These are phyloP conservation scores for Drosophila formosana DNA, from an alignment of 2,888 invertebrate genomes.

Conservation along the genomic window DNA sequence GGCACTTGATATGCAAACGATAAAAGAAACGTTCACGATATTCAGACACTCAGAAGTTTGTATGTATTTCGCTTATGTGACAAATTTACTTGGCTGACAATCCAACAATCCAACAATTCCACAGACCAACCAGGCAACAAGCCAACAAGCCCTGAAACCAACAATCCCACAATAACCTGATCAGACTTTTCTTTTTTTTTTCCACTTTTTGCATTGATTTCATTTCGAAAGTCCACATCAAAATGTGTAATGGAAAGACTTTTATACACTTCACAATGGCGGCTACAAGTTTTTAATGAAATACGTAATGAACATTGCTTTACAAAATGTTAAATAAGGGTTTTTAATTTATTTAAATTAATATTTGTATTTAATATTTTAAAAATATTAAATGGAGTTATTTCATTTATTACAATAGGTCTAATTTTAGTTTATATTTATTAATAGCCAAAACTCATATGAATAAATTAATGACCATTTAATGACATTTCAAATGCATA, in stretches of 20 bases:
- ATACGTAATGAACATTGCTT: neutral
- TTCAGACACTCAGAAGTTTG: neutral
- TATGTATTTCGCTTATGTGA: conserved; percentile 34
- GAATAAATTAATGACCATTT: too few relatives aligned
- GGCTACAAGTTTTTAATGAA: neutral
- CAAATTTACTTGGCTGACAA: conserved; percentile 34
- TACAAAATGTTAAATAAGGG: too few relatives aligned
- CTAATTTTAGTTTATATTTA: too few relatives aligned
- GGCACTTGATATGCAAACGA: conserved; percentile 59
- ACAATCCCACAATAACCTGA: conserved; percentile 34
- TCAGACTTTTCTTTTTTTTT: conserved; percentile 10
- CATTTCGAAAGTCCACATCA: conserved; percentile 29
- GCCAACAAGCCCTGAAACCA: conserved; percentile 5
- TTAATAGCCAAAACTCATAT: too few relatives aligned
- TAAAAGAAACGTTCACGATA: conserved; percentile 19
- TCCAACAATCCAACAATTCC: conserved; percentile 1
- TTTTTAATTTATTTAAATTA: too few relatives aligned
- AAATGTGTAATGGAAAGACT: neutral
- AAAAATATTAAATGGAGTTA: too few relatives aligned
- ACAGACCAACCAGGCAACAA: conserved; percentile 16
- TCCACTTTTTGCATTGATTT: conserved; percentile 19
- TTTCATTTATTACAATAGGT: too few relatives aligned
- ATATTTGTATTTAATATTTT: too few relatives aligned
- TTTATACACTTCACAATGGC: neutral
- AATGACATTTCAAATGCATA: too few relatives aligned